A percentile compares a stretch with the other conserved stretches of the same genome.
Conservation (phyloP, 1,140 invertebrate species). For the Doryteuthis pealeii region DNA sequence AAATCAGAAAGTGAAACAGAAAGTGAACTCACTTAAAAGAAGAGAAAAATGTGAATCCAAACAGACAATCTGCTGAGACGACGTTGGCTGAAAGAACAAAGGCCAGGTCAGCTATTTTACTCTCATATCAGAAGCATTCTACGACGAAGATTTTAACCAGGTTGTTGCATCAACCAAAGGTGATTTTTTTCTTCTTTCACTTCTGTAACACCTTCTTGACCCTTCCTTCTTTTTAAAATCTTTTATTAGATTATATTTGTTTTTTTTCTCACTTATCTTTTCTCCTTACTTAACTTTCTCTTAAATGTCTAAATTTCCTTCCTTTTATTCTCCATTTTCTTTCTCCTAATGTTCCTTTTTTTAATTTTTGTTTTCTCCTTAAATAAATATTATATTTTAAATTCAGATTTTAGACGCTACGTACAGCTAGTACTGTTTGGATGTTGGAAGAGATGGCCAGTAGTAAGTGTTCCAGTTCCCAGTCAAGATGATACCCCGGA, state of each 20-base stretch:
- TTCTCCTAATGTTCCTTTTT: too few species aligned
- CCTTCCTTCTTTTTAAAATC: too few species aligned
- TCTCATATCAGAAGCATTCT: not conserved
- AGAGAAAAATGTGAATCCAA: not conserved
- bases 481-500: not conserved
- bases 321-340: not conserved
- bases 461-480: not conserved
- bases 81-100: not conserved
- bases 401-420: not conserved
- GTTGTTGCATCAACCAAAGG: too few species aligned
- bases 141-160: too few species aligned
- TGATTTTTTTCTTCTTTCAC: too few species aligned
- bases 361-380: too few species aligned
- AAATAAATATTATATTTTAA: too few species aligned
- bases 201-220: too few species aligned
- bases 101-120: not conserved
- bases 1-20: constrained; percentile 5
- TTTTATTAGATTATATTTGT: too few species aligned
- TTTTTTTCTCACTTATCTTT: too few species aligned
- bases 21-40: not conserved
- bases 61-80: not conserved
- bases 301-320: too few species aligned
- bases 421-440: constrained; percentile 2
- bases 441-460: not conserved
- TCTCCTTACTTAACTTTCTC: too few species aligned